Conservation (phyloP, 2,797 vertebrate species). For the Rhinogobio ventralis region DNA sequence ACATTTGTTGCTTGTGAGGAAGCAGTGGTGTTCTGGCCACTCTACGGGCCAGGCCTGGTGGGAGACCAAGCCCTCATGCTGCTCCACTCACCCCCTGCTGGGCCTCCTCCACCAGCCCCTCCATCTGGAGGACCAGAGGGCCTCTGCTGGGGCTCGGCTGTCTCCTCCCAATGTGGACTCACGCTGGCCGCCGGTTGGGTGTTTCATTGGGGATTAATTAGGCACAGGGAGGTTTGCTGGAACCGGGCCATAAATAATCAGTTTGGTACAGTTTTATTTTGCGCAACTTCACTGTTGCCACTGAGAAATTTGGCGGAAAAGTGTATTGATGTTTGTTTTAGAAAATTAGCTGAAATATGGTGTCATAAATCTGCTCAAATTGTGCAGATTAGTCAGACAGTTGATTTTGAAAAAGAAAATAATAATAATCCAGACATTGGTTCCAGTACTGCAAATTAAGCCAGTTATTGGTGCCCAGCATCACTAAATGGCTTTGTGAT, state of each 20-base stretch:
- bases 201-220: constrained; percentile 61
- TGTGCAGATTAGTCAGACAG: not conserved
- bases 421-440: accelerated
- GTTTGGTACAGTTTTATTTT: constrained; percentile 29
- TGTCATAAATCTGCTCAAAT: constrained; percentile 11
- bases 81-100: constrained; percentile 32
- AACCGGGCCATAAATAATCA: constrained; percentile 34
- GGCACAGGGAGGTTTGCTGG: constrained; percentile 40
- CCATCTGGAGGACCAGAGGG: constrained; percentile 61
- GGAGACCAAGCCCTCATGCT: constrained; percentile 42
- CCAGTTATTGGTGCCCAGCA: not conserved
- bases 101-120: constrained; percentile 25
- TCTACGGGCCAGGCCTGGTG: constrained; percentile 29
- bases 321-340: constrained; percentile 25
- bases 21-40: constrained; percentile 57
- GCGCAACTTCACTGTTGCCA: constrained; percentile 8
- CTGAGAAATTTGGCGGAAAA: constrained; percentile 21
- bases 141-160: constrained; percentile 38
- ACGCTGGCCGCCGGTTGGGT: constrained; percentile 40
- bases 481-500: not conserved
- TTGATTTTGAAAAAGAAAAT: not conserved
- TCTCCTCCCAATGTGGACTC: constrained; percentile 30
- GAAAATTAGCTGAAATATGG: constrained; percentile 20
- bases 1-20: constrained; percentile 78
- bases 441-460: not conserved